Base-by-base conservation (phyloP, 2,113 vertebrate genomes). In the Delphinus delphis region DNA sequence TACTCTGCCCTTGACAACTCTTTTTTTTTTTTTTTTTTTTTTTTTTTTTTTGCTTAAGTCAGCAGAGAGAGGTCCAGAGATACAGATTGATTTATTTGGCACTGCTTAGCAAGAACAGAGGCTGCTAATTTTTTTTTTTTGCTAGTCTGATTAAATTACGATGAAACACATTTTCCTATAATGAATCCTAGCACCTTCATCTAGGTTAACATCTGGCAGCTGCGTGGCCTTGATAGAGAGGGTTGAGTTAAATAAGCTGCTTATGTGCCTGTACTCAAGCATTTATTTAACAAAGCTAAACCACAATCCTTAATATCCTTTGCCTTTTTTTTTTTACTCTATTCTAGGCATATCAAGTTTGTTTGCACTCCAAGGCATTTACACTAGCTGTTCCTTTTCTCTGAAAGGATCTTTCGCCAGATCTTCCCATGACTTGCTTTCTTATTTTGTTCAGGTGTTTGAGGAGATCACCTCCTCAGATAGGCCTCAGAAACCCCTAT, bases 111-210 rank as follows among this genome's bases (percentile, higher is more conserved):
- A 55, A 58, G 25, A 84, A 88, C 36, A 88, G 55, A 96, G 12
- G 36, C 9, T 81, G 11, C 31, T 65, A 28, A 58, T 67, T 58
- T 1, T 74, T 26, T 38, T 80, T 41, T 60, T 18, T 81, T 62
- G 18, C 20, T 58, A 76, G 23, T 85, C 26, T 91, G 9, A 85
- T 67, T 82, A 38, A 91, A 91, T 77, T 77, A 62, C 1, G 60
- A 15, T 63, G 74, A 86, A 95, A 44, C 36, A 63, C 13, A 62
- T 93, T 97, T 96, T 71, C 18, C 38, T 86, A 4, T 82, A 93
- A 82, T 93, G n/a, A 82, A 53, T 91, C 20, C 74, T 15, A 68
- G 28, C 20, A 47, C 81, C 44, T 93, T 76, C 26, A 84, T 47
- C 23, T 63, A 93, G 33, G 31, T 36, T 96, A 88, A 88, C 44